Conservation (phyloP, 1,140 invertebrate genomes). For the Ceratina australensis region DNA sequence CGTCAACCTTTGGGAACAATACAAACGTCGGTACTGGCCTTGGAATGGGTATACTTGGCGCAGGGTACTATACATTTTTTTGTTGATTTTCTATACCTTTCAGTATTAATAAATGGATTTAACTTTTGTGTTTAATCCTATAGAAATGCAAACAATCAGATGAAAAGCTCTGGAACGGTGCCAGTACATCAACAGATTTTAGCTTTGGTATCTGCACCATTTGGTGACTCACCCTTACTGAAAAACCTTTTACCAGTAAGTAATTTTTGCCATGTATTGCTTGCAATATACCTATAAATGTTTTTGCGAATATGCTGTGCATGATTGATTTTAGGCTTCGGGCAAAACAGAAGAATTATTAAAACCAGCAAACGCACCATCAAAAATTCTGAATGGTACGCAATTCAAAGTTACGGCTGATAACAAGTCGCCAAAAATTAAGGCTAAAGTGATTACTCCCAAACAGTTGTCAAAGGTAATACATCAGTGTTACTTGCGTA, state of each 20-base stretch:
- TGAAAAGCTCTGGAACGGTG: constrained; percentile 73
- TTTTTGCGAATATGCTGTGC: background rate
- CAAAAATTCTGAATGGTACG: constrained; percentile 80
- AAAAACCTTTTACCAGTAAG: constrained; percentile 85
- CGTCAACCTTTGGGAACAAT: constrained; percentile 74
- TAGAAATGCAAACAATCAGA: constrained; percentile 66
- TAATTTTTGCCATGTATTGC: constrained; percentile 11
- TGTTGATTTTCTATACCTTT: background rate
- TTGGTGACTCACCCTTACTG: constrained; percentile 88
- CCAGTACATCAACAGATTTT: constrained; percentile 85
- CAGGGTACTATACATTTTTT: constrained; percentile 62
- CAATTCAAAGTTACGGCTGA: constrained; percentile 84
- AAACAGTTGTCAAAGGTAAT: constrained; percentile 78
- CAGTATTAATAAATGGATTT: background rate
- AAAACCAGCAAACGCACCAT: constrained; percentile 86
- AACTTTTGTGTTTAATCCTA: constrained; percentile 7
- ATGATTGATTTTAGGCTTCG: constrained; percentile 75
- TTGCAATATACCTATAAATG: background rate
- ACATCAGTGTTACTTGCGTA: too few species aligned
- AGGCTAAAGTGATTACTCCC: constrained; percentile 81
- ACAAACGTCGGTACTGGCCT: constrained; percentile 69
- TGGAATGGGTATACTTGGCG: constrained; percentile 67
- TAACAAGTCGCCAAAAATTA: constrained; percentile 81
- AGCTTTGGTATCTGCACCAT: constrained; percentile 86
- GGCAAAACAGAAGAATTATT: constrained; percentile 85